Evolutionary conservation across 2,888 invertebrate species (phyloP).

Genomic region (Archips crataeganus): DNA sequence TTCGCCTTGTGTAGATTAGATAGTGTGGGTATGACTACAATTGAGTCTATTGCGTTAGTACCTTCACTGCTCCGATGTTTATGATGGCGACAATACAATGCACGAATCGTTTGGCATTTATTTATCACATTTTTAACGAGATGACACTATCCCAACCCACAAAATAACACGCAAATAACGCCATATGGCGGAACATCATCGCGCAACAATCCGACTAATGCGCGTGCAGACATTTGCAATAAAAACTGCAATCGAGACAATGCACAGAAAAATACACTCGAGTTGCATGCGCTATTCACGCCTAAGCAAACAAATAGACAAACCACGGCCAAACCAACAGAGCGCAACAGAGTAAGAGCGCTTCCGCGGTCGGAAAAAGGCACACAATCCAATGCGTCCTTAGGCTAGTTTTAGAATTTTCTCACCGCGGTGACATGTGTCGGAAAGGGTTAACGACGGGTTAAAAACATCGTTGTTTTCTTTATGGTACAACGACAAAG

Average conservation of each 20-base stretch:
- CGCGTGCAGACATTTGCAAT: constrained; percentile 69
- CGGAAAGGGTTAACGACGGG: constrained; percentile 74
- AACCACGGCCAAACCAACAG: background rate
- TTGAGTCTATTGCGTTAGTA: no score
- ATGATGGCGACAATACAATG: background rate
- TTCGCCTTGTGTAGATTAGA: no score
- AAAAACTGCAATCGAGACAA: constrained; percentile 69
- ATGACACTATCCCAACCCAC: constrained; percentile 48
- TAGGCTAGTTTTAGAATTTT: constrained; percentile 58
- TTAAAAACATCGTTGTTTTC: constrained; percentile 75
- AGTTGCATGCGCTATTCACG: constrained; percentile 47
- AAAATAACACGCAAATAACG: constrained; percentile 60
- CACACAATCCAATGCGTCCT: constrained; percentile 39
- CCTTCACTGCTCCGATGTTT: no score
- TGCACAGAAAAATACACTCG: constrained; percentile 54
- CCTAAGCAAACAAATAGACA: constrained; percentile 41
- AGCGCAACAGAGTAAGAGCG: constrained; percentile 27
- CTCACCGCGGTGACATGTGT: constrained; percentile 69
- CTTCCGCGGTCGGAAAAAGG: constrained; percentile 40
- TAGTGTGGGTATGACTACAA: no score
- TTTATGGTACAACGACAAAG: constrained; percentile 68
- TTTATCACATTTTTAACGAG: constrained; percentile 1
- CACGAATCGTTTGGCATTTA: background rate
- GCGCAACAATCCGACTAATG: constrained; percentile 69
- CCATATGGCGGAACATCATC: constrained; percentile 66